Percentiles rank a stretch among this genome's conserved stretches.
phyloP scores from a whole-genome alignment of 2,888 invertebrate genomes.

The Deroplatys truncata region DNA sequence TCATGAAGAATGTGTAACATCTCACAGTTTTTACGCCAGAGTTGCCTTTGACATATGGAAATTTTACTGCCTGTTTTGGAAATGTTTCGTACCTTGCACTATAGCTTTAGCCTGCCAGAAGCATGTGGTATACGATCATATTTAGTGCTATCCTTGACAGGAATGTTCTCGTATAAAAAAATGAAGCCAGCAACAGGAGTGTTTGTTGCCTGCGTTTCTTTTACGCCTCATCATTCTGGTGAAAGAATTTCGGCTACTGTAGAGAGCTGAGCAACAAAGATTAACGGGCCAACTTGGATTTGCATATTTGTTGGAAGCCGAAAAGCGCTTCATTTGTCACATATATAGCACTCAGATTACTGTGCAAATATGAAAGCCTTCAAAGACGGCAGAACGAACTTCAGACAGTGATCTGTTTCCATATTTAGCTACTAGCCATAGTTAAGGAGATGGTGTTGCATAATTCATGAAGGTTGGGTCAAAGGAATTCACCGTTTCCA shows the following conservation, averaged over 20 bases:
- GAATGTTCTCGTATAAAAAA: background rate
- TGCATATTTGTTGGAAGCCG: background rate
- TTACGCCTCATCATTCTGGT: background rate
- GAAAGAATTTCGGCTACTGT: background rate
- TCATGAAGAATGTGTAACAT: background rate
- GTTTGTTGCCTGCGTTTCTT: background rate
- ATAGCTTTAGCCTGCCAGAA: background rate
- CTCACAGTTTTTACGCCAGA: background rate
- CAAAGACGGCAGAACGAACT: background rate
- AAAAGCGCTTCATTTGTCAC: background rate
- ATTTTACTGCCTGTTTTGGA: background rate
- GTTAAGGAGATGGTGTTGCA: too few species aligned
- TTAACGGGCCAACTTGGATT: background rate
- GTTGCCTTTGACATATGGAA: background rate
- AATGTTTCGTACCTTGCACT: background rate
- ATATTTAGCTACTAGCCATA: too few species aligned
- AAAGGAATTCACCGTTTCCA: too few species aligned
- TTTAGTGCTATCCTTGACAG: background rate
- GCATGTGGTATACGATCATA: background rate
- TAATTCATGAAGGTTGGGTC: too few species aligned
- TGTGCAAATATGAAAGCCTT: background rate
- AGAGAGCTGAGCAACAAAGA: background rate
- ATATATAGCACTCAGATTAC: background rate
- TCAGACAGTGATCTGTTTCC: background rate
- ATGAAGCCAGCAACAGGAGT: background rate